Evolutionary conservation across 2,888 invertebrate species (phyloP).

Genomic region (Oscheius sp.): DNA sequence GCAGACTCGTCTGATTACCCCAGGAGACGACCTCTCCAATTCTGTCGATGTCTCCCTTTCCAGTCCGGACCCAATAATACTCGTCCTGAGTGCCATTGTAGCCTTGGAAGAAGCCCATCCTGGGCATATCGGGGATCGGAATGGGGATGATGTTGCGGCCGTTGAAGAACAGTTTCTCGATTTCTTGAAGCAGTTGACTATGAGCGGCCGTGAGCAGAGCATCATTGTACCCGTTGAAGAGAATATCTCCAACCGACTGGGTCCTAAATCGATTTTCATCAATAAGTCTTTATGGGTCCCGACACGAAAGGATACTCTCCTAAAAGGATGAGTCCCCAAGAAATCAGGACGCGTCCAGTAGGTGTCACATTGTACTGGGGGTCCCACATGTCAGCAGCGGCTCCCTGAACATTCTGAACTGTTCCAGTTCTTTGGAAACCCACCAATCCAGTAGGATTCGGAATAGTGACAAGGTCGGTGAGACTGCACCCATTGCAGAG

Average conservation of each 20-base stretch:
- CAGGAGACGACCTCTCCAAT: slow-evolving; percentile 60
- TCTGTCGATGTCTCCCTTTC: slow-evolving; percentile 58
- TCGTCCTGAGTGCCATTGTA: slow-evolving; percentile 70
- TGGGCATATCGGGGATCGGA: slow-evolving; percentile 63
- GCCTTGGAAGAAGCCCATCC: slow-evolving; percentile 64
- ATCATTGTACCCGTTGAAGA: slow-evolving; percentile 69
- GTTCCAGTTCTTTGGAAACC: slow-evolving; percentile 6
- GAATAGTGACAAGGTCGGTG: slow-evolving; percentile 54
- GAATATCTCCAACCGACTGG: slow-evolving; percentile 60
- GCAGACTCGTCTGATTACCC: slow-evolving; percentile 54
- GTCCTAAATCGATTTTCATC: slow-evolving; percentile 41
- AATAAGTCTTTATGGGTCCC: slow-evolving; percentile 2
- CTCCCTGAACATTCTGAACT: slow-evolving; percentile 51
- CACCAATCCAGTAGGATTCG: slow-evolving; percentile 63
- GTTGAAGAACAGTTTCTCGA: slow-evolving; percentile 48
- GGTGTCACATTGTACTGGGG: slow-evolving; percentile 57
- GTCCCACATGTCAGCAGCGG: slow-evolving; percentile 58
- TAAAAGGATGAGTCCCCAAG: slow-evolving; percentile 45
- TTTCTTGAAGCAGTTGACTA: slow-evolving; percentile 47
- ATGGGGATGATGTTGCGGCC: slow-evolving; percentile 62
- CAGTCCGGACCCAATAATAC: slow-evolving; percentile 65
- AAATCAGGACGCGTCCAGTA: slow-evolving; percentile 47
- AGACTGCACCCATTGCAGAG: slow-evolving; percentile 61
- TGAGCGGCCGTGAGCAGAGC: slow-evolving; percentile 63
- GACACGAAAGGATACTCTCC: slow-evolving; percentile 64